Percentiles rank a stretch among this genome's conserved stretches.
Evolutionary conservation across 2,113 vertebrate genomes (phyloP).

Genomic region (Dromaius novaehollandiae): DNA sequence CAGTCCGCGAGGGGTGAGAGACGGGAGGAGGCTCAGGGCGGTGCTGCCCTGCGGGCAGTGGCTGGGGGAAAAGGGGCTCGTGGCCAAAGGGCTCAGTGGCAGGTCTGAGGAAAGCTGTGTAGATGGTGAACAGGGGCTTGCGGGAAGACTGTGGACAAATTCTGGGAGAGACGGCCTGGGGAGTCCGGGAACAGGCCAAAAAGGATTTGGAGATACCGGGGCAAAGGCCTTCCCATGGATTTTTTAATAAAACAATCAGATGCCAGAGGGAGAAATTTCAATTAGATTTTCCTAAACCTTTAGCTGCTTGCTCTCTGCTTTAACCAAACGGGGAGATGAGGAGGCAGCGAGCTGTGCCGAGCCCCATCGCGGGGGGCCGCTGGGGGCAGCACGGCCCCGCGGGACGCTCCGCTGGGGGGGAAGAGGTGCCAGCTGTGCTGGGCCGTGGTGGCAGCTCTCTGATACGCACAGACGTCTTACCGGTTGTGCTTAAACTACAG

Average conservation of each 20-base stretch:
- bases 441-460: fast-evolving
- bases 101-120: background rate
- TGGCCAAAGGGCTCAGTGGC: background rate
- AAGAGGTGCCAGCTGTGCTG: background rate
- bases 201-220: background rate
- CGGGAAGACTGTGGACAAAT: background rate
- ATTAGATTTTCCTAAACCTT: background rate
- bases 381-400: too few relatives aligned
- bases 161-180: too few relatives aligned
- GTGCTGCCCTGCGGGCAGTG: background rate
- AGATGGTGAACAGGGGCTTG: background rate
- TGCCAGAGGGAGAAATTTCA: background rate
- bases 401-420: background rate
- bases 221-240: background rate
- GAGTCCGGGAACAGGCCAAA: background rate
- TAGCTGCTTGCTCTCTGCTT: background rate
- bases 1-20: background rate
- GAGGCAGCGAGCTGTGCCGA: fast-evolving
- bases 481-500: background rate
- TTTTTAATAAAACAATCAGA: background rate
- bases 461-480: background rate
- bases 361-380: too few relatives aligned
- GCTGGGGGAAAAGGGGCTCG: too few relatives aligned
- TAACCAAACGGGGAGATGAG: fast-evolving
- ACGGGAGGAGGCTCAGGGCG: background rate